Conservation (phyloP, 2,888 invertebrate genomes). For the Quadriops clusia region DNA sequence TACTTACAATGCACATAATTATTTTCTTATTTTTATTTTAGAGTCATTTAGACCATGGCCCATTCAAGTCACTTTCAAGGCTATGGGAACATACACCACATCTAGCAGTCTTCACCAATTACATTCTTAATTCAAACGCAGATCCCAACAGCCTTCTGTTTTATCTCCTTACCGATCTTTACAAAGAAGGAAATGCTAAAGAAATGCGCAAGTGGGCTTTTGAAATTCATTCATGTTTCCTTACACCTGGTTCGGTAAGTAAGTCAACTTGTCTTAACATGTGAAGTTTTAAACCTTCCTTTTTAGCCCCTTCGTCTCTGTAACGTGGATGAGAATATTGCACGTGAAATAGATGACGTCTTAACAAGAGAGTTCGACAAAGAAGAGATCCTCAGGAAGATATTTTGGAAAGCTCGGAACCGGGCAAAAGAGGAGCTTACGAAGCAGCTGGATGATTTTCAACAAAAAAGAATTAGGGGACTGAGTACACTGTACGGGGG, state of each 20-base stretch:
- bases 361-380: slow-evolving; percentile 76
- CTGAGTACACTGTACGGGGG: slow-evolving; percentile 81
- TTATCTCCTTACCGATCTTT: slow-evolving; percentile 85
- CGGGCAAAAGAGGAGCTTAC: slow-evolving; percentile 73
- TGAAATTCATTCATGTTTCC: slow-evolving; percentile 94
- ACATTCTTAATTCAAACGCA: slow-evolving; percentile 63
- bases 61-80: slow-evolving; percentile 75
- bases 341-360: slow-evolving; percentile 81
- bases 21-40: slow-evolving; percentile 31
- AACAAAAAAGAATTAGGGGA: slow-evolving; percentile 81
- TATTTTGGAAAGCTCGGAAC: slow-evolving; percentile 80
- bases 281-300: slow-evolving; percentile 11
- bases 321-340: slow-evolving; percentile 76
- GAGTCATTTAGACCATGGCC: slow-evolving; percentile 71
- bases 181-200: slow-evolving; percentile 71
- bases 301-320: slow-evolving; percentile 65
- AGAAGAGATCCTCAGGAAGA: slow-evolving; percentile 77
- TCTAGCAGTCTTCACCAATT: slow-evolving; percentile 90
- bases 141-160: slow-evolving; percentile 57
- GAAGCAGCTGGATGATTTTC: slow-evolving; percentile 65
- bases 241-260: slow-evolving; percentile 77
- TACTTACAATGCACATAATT: slow-evolving; percentile 5
- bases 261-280: slow-evolving; percentile 6
- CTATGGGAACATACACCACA: slow-evolving; percentile 80
- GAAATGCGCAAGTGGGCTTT: slow-evolving; percentile 98